Evolutionary conservation across 2,888 invertebrate genomes (phyloP).

Genomic region (Apotomis capreana): DNA sequence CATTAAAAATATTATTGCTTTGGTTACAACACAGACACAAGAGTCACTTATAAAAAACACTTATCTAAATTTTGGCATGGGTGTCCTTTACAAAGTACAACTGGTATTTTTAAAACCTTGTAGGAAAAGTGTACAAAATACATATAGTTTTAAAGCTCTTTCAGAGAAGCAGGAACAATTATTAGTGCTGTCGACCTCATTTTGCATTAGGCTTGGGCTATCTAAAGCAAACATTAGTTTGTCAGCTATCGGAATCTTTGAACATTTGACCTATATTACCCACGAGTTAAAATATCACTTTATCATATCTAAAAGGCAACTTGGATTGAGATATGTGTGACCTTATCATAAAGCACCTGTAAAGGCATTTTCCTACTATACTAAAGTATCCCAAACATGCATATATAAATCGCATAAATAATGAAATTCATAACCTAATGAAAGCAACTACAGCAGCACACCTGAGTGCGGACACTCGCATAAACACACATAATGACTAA

Average conservation of each 20-base stretch:
- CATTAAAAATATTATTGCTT: constrained; percentile 79
- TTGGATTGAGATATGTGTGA: constrained; percentile 79
- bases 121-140: constrained; percentile 70
- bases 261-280: constrained; percentile 71
- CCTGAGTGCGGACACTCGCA: constrained; percentile 70
- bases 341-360: constrained; percentile 79
- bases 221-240: constrained; percentile 73
- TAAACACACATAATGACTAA: constrained; percentile 82
- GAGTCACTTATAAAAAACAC: constrained; percentile 69
- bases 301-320: constrained; percentile 83
- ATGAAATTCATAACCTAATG: constrained; percentile 63
- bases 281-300: constrained; percentile 73
- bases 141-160: constrained; percentile 70
- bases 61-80: constrained; percentile 80
- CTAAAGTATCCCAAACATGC: constrained; percentile 74
- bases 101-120: constrained; percentile 58
- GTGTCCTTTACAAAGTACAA: constrained; percentile 63
- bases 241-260: constrained; percentile 72
- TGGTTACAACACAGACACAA: constrained; percentile 78
- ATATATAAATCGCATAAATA: constrained; percentile 69
- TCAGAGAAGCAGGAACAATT: constrained; percentile 68
- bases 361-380: constrained; percentile 72
- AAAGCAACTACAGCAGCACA: constrained; percentile 81
- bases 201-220: constrained; percentile 68
- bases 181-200: constrained; percentile 61